These are phyloP conservation scores for Gymnoscopelus microlampas DNA, from an alignment of 2,797 vertebrate species.

Conservation along the genomic window DNA sequence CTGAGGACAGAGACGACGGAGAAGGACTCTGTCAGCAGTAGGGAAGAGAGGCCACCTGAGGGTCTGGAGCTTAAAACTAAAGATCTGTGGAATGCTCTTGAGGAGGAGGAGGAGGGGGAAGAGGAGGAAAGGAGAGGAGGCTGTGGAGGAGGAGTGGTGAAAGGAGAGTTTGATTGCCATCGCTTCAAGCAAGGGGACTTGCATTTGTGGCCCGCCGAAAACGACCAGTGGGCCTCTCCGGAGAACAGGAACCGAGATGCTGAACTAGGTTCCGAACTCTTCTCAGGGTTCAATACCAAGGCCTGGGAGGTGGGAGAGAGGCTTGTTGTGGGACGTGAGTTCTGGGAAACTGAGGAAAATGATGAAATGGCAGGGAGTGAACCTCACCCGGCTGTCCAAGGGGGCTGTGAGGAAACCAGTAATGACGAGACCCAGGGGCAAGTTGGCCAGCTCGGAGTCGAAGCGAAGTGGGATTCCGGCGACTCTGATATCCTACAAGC, in stretches of 20 bases:
- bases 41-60: conserved; percentile 57
- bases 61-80: conserved; percentile 69
- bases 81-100: conserved; percentile 71
- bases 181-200: conserved; percentile 71
- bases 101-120: conserved; percentile 50
- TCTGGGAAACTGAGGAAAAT: conserved; percentile 81
- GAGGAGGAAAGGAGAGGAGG: conserved; percentile 37
- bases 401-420: conserved; percentile 62
- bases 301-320: conserved; percentile 73
- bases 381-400: conserved; percentile 72
- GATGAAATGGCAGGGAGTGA: conserved; percentile 83
- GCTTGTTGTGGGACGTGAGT: conserved; percentile 71
- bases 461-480: conserved; percentile 40
- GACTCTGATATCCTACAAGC: conserved; percentile 37
- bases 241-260: conserved; percentile 72
- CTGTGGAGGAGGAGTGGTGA: conserved; percentile 54
- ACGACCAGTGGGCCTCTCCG: conserved; percentile 82
- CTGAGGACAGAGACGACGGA: conserved; percentile 12
- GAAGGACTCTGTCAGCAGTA: conserved; percentile 34
- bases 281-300: conserved; percentile 70
- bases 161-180: conserved; percentile 77
- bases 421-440: conserved; percentile 72
- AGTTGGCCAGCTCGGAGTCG: conserved; percentile 8
- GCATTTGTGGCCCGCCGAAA: conserved; percentile 79
- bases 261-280: conserved; percentile 77